Conservation (phyloP, 2,797 vertebrate genomes). For the Gymnothorax reevesii region DNA sequence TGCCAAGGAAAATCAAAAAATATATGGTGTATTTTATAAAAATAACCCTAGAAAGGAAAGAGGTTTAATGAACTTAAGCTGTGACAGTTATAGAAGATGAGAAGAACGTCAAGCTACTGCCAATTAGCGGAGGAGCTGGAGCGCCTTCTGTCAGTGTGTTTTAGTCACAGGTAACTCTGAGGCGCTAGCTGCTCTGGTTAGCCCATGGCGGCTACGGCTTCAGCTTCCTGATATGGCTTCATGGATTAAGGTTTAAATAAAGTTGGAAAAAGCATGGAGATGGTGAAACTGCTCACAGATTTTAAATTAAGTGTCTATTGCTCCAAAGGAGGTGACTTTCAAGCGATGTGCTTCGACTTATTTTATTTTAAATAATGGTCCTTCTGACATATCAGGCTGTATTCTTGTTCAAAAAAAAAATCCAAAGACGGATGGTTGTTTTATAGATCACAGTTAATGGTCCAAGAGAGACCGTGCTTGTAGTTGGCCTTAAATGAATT, state of each 20-base stretch:
- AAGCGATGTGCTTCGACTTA: not conserved
- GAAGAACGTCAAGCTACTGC: not conserved
- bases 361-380: not conserved
- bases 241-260: not conserved
- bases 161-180: not conserved
- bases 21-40: not conserved
- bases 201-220: not conserved
- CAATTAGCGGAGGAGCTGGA: not conserved
- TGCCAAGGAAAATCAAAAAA: not conserved
- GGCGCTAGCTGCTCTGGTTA: not conserved
- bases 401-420: not conserved
- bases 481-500: not conserved
- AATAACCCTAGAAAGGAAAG: not conserved
- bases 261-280: not conserved
- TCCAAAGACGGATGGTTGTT: not conserved
- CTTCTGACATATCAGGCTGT: not conserved
- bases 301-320: not conserved
- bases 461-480: not conserved
- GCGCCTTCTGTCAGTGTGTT: not conserved
- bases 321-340: not conserved
- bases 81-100: not conserved
- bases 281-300: not conserved
- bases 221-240: not conserved
- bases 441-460: not conserved
- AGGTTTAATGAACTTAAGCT: not conserved